Conservation (phyloP, 2,888 invertebrate genomes). For the Scaptomyza polygonia region DNA sequence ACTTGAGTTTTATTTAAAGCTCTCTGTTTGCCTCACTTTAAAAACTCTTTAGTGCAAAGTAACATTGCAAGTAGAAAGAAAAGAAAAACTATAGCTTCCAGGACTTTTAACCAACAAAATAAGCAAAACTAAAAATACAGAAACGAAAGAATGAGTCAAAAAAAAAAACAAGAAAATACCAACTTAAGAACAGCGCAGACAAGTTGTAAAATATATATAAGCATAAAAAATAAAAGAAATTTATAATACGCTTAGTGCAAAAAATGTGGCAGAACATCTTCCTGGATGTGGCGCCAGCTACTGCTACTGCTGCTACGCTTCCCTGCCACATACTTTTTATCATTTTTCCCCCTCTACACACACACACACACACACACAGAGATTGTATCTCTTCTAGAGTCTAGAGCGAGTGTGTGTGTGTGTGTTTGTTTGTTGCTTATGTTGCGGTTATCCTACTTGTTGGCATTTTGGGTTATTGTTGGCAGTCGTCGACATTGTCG, state of each 20-base stretch:
- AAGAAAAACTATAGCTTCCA: constrained; percentile 2
- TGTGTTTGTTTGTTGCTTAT: constrained; percentile 32
- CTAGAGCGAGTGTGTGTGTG: not conserved
- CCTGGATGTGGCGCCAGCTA: constrained; percentile 36
- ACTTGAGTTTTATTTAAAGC: constrained; percentile 10
- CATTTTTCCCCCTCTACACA: constrained; percentile 13
- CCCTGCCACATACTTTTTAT: constrained; percentile 20
- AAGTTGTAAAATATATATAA: constrained; percentile 72
- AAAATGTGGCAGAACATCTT: constrained; percentile 74
- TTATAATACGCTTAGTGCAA: constrained; percentile 74
- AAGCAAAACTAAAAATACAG: not conserved
- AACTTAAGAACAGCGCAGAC: constrained; percentile 55
- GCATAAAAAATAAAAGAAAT: constrained; percentile 66
- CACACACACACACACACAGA: not conserved
- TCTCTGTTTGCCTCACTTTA: constrained; percentile 14
- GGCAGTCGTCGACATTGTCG: constrained; percentile 51
- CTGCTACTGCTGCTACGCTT: not conserved
- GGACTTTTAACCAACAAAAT: not conserved
- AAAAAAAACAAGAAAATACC: constrained; percentile 9
- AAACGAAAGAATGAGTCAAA: not conserved
- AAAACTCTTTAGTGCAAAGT: constrained; percentile 17
- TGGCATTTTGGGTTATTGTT: constrained; percentile 77
- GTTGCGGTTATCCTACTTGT: constrained; percentile 77
- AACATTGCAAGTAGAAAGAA: constrained; percentile 4
- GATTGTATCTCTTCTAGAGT: constrained; percentile 8